Percentiles rank a stretch among this genome's conserved stretches.
Evolutionary conservation across 2,888 invertebrate genomes (phyloP).

Genomic region (Yponomeuta evonymella): DNA sequence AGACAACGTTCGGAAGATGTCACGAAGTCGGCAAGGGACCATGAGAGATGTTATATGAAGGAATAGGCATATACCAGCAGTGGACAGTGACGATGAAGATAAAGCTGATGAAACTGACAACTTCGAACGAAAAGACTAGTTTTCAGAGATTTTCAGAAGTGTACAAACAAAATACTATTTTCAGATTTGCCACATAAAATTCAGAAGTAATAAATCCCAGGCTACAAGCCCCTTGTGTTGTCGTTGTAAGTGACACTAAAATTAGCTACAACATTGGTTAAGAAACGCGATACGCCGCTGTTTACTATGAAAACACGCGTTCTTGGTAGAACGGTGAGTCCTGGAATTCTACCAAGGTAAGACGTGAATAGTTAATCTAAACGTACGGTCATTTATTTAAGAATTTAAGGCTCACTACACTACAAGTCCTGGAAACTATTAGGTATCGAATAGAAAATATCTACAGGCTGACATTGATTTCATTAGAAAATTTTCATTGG

Average conservation of each 20-base stretch:
- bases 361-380: background rate
- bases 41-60: no score
- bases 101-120: no score
- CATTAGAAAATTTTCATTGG: no score
- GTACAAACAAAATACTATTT: background rate
- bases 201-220: background rate
- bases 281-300: conserved; percentile 29
- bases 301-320: conserved; percentile 44
- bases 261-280: conserved; percentile 15
- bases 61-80: no score
- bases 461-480: no score
- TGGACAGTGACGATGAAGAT: no score
- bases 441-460: background rate
- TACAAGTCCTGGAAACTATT: background rate
- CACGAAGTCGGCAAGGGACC: no score
- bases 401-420: background rate
- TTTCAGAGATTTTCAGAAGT: background rate
- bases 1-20: no score
- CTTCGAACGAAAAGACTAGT: background rate
- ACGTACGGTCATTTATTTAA: background rate
- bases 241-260: conserved; percentile 17
- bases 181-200: background rate
- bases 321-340: conserved; percentile 1
- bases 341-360: conserved; percentile 4
- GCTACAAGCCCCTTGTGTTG: conserved; percentile 5